Evolutionary conservation across 2,888 invertebrate species (phyloP).

Genomic region (Embidobia sp.): DNA sequence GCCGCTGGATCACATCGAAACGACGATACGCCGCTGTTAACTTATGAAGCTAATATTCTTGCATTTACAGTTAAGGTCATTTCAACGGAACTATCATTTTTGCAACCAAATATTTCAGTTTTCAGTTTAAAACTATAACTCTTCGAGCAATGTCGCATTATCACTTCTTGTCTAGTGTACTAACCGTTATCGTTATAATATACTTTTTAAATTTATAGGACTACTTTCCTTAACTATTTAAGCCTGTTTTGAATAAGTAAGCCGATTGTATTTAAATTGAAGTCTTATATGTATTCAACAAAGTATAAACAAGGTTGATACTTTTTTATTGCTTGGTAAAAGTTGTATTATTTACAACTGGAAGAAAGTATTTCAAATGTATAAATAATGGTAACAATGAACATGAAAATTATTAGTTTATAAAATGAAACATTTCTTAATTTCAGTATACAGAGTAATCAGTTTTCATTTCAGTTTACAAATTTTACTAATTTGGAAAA

Average conservation of each 20-base stretch:
- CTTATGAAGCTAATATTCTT: conserved; percentile 67
- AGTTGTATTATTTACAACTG: not conserved
- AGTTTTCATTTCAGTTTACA: too few species aligned
- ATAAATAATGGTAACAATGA: not conserved
- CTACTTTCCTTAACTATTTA: conserved; percentile 14
- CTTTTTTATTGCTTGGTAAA: too few species aligned
- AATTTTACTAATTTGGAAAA: too few species aligned
- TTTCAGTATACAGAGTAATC: too few species aligned
- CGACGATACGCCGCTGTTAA: conserved; percentile 67
- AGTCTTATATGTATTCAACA: not conserved
- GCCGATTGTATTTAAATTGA: conserved; percentile 15
- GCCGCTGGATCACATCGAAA: conserved; percentile 64
- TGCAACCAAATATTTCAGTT: conserved; percentile 45
- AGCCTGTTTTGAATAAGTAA: conserved; percentile 22
- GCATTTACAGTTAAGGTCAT: conserved; percentile 76
- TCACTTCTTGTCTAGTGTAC: conserved; percentile 12
- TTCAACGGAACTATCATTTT: conserved; percentile 63
- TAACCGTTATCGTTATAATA: conserved; percentile 21
- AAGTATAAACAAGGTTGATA: not conserved
- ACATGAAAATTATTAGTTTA: not conserved
- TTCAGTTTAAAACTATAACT: conserved; percentile 25
- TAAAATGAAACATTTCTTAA: too few species aligned
- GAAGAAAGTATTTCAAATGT: not conserved
- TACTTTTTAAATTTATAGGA: conserved; percentile 20
- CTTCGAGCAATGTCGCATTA: conserved; percentile 19